Evolutionary conservation across 2,797 vertebrate genomes (phyloP).

Genomic region (Gallinago nigripennis): DNA sequence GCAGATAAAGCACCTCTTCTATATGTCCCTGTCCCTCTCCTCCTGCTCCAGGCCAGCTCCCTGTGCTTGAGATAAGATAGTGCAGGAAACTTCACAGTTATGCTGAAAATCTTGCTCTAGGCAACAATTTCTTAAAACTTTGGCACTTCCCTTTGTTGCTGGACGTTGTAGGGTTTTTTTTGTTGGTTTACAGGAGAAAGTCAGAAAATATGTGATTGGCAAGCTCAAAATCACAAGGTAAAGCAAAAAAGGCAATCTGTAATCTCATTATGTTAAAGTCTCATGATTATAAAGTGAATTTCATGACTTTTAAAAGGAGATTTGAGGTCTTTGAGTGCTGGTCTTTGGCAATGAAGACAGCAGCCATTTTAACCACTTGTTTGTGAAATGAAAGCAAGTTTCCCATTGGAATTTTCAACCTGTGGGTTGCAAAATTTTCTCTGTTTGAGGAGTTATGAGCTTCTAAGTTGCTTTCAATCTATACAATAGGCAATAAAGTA

Average conservation of each 20-base stretch:
- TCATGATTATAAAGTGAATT: background rate
- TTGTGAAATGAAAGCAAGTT: background rate
- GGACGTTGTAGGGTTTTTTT: background rate
- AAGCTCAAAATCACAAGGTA: background rate
- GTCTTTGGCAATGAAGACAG: background rate
- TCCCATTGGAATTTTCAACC: background rate
- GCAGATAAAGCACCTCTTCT: background rate
- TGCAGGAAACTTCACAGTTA: background rate
- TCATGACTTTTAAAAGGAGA: background rate
- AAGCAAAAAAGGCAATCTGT: background rate
- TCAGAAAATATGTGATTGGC: background rate
- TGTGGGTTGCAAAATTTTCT: slow-evolving; percentile 11
- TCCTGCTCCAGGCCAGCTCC: background rate
- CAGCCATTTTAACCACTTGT: background rate
- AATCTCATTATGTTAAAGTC: background rate
- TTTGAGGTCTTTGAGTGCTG: background rate
- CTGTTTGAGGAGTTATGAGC: background rate
- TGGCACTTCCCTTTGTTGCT: background rate
- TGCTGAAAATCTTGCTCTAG: background rate
- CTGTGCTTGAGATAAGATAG: background rate
- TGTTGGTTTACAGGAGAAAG: background rate
- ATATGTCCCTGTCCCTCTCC: background rate
- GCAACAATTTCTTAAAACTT: background rate
- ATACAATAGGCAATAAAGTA: slow-evolving; percentile 24
- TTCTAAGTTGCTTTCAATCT: background rate